Base-by-base conservation (phyloP, 2,888 invertebrate genomes). In the Acanthacorydalis orientalis region DNA sequence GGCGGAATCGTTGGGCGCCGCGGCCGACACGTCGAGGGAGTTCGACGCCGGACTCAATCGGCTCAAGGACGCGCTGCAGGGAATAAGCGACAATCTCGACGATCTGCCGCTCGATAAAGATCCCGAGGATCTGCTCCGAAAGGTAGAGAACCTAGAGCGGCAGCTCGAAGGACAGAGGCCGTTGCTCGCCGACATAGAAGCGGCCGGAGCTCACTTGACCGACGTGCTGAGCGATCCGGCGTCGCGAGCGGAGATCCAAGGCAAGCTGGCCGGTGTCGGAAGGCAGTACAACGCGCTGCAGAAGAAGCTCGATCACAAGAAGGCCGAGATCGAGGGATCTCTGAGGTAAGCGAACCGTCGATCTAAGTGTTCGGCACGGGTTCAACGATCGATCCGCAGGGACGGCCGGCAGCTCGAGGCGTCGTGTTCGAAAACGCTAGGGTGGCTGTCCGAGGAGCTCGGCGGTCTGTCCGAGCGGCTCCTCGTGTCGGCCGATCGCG, bases 371-470 rank as follows among this genome's bases (percentile, higher is more conserved):
- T n/a, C n/a, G n/a, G n/a, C n/a, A n/a, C n/a, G n/a, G n/a, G n/a
- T n/a, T n/a, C n/a, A n/a, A n/a, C n/a, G n/a, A n/a, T n/a, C n/a
- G n/a, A n/a, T n/a, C n/a, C n/a, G n/a, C n/a, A n/a, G 86, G 57
- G 93, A 93, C 60, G 91, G 90, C 0, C 80, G 89, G 48, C 89
- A 92, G 62, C 84, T 96, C 56, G 88, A 88, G 58, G 86, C 85
- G 56, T 83, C 83, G 47, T 89, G 93, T 57, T 80, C 89, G 6
- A 83, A 86, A 55, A 88, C 90, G 1, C 73, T 92, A 6, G 88
- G 89, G 49, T 93, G 95, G 93, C 71, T 96, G 7, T 78, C 83
- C 7, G 80, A 86, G 10, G 84, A 88, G 60, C 72, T 89, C 42
- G 75, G 80, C 4, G 75, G 79, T 1, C 68, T 91, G 46, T 78